Evolutionary conservation across 2,888 invertebrate genomes (phyloP), one percentile per base, ranked within the genome.

Genomic region (Agriopis aurantiaria): DNA sequence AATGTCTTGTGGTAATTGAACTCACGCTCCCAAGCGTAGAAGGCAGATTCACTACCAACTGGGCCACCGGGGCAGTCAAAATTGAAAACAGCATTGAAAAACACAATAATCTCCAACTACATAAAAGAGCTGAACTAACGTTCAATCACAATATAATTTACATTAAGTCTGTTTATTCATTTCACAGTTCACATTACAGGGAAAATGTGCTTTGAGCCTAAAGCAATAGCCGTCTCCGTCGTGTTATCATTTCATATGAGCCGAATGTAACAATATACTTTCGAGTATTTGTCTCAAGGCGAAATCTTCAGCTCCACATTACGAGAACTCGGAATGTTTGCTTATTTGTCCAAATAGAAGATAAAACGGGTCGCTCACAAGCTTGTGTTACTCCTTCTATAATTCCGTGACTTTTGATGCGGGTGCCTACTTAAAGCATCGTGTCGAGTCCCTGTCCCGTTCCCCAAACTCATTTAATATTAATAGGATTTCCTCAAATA

Each of bases 351-450:
- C 78, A 74, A 64, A 71, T 72, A 75, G 74, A 81, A 70, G 73
- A 73, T 73, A 75, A 75, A 78, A 77, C 78, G 72, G 74, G 76
- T 52, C 62, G 72, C 76, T 78, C 72, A 76, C 77, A 53, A 57
- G 66, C 63, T 71, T 69, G 70, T 76, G 81, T 80, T 78, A 76
- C 72, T 73, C 55, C 55, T 51, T 51, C 77, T 82, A 80, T 82
- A 80, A 79, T 80, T 82, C 80, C 80, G 77, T 82, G 80, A 80
- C 78, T 81, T 80, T 71, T 80, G 77, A 78, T 79, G 76, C 71
- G 78, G 77, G 79, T 75, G 74, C 69, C 76, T 80, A 78, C 81
- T 80, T 80, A 80, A 70, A 77, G 69, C 75, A 67, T 72, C 67
- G 49, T 48, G 64, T 68, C 66, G 71, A 65, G 73, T 65, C 73